phyloP scores from a whole-genome alignment of 2,797 vertebrate species.

The Alosa sapidissima region DNA sequence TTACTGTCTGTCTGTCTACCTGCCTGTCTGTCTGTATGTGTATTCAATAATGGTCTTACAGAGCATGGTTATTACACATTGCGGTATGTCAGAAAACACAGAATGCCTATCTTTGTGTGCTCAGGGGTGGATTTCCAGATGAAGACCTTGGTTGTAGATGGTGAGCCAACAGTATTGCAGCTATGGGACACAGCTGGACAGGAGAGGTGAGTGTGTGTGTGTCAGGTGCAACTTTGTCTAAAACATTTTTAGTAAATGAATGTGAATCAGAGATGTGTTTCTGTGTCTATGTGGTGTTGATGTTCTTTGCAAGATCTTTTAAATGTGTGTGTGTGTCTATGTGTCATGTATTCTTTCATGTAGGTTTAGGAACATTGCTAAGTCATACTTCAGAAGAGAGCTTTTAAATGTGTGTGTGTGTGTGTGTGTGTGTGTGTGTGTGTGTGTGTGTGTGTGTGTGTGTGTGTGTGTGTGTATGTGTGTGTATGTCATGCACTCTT shows the following conservation, averaged over 20 bases:
- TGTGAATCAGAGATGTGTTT: neutral
- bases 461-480: too few relatives aligned
- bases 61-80: neutral
- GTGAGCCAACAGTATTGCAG: slow-evolving; percentile 86
- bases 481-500: neutral
- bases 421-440: too few relatives aligned
- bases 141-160: slow-evolving; percentile 92
- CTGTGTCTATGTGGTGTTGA: neutral
- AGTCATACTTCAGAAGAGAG: slow-evolving; percentile 94
- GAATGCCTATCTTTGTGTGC: slow-evolving; percentile 33
- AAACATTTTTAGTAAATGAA: too few relatives aligned
- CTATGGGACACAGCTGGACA: slow-evolving; percentile 96
- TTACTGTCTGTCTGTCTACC: neutral
- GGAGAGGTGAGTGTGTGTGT: slow-evolving; percentile 78
- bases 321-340: slow-evolving; percentile 54
- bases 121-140: slow-evolving; percentile 96
- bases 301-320: neutral
- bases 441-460: too few relatives aligned
- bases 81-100: neutral
- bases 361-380: slow-evolving; percentile 97
- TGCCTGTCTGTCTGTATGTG: neutral
- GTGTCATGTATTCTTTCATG: neutral
- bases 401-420: too few relatives aligned
- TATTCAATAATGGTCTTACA: neutral
- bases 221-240: neutral